A percentile compares a stretch with the other conserved stretches of the same genome.
Conservation (phyloP, 2,113 vertebrate species). For the Cranoglanis bouderius region DNA sequence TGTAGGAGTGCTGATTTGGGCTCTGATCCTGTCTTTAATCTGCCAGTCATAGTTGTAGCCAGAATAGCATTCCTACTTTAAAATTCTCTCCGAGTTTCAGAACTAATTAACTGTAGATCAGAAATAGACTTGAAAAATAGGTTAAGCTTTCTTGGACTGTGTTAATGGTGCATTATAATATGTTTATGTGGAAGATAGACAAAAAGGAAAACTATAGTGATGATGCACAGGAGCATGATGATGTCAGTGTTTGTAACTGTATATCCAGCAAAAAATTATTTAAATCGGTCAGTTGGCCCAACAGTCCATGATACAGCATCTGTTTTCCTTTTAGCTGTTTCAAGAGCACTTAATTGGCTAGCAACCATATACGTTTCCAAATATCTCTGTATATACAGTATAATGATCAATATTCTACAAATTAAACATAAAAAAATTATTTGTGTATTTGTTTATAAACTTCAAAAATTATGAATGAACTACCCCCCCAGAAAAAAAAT, state of each 20-base stretch:
- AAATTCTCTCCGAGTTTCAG: background rate
- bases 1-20: background rate
- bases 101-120: background rate
- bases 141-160: background rate
- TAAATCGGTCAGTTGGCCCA: background rate
- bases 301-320: background rate
- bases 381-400: background rate
- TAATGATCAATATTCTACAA: background rate
- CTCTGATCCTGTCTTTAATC: slow-evolving; percentile 1
- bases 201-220: background rate
- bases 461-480: background rate
- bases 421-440: background rate
- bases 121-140: background rate
- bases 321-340: background rate
- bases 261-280: background rate
- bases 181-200: too few species aligned
- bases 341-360: background rate
- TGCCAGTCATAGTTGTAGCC: background rate
- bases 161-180: background rate
- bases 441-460: background rate
- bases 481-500: background rate
- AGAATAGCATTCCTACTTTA: background rate
- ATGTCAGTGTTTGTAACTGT: background rate
- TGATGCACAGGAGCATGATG: background rate
- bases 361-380: background rate